Conservation (phyloP, 2,113 vertebrate genomes). For the Scalopus aquaticus region DNA sequence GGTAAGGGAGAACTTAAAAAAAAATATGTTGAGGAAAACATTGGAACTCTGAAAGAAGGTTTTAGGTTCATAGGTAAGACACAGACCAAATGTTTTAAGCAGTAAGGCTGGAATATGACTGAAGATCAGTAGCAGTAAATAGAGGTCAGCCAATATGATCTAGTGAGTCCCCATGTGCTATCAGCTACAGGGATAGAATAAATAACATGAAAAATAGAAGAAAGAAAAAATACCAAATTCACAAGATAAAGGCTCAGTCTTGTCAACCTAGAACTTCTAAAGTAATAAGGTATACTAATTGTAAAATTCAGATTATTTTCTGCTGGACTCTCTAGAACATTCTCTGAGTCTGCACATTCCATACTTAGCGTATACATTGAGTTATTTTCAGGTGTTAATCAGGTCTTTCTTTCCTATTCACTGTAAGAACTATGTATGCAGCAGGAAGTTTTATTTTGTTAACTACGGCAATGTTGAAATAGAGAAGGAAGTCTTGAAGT, state of each 20-base stretch:
- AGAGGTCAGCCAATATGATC: not conserved
- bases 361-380: not conserved
- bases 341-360: not conserved
- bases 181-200: not conserved
- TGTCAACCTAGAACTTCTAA: not conserved
- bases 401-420: not conserved
- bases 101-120: not conserved
- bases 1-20: not conserved
- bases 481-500: not conserved
- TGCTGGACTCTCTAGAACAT: not conserved
- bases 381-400: not conserved
- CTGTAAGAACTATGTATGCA: not conserved
- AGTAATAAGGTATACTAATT: not conserved
- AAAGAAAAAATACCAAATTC: not conserved
- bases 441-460: not conserved
- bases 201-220: not conserved
- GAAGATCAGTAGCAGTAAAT: not conserved
- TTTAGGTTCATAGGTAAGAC: not conserved
- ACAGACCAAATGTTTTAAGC: not conserved
- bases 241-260: not conserved
- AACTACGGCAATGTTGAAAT: no score
- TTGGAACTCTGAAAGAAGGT: not conserved
- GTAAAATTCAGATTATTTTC: not conserved
- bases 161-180: no score
- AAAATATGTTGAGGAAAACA: not conserved